Conservation (phyloP, 2,113 vertebrate species). For the Indicator maculatus region DNA sequence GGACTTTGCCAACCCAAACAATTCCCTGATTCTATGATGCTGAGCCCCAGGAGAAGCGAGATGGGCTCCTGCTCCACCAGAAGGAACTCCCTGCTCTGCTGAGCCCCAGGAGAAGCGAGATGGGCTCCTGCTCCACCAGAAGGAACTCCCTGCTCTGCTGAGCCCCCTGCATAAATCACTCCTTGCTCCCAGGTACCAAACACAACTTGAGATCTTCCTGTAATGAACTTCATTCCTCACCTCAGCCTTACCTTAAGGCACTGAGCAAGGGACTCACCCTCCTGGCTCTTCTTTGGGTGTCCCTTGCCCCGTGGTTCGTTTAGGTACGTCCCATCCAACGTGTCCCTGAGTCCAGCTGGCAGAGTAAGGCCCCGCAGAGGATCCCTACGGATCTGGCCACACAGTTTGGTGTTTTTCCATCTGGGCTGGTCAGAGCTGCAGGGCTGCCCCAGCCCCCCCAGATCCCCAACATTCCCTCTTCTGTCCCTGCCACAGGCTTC, state of each 20-base stretch:
- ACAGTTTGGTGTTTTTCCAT: background rate
- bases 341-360: conserved; percentile 33
- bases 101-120: too few relatives aligned
- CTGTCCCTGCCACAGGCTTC: background rate
- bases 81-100: too few relatives aligned
- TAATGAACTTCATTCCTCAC: too few relatives aligned
- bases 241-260: conserved; percentile 83
- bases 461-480: background rate
- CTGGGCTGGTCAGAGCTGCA: background rate
- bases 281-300: background rate
- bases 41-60: too few relatives aligned
- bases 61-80: too few relatives aligned
- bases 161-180: too few relatives aligned
- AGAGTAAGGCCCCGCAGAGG: conserved; percentile 27
- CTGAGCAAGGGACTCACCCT: conserved; percentile 78
- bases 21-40: too few relatives aligned
- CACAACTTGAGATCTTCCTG: fast-evolving
- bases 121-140: too few relatives aligned
- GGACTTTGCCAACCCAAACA: too few relatives aligned
- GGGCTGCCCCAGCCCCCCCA: background rate
- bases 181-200: too few relatives aligned
- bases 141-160: too few relatives aligned
- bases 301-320: background rate
- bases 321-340: conserved; percentile 36
- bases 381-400: background rate